Percentiles rank a stretch among this genome's conserved stretches.
Evolutionary conservation across 2,888 invertebrate species (phyloP).

Genomic region (Gandaritis pyraliata): DNA sequence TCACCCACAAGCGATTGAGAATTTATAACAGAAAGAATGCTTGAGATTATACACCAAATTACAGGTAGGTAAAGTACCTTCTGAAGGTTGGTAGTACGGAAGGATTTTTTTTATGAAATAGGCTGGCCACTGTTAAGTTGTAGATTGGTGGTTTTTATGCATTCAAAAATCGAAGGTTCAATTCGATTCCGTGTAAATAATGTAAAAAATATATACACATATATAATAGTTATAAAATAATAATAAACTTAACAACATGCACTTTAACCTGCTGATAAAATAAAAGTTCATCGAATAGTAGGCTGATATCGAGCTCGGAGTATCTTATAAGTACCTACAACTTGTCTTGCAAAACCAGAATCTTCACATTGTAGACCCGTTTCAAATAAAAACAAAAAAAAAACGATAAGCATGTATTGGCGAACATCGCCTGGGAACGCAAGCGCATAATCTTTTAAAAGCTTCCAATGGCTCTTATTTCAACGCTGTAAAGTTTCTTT

Average conservation of each 20-base stretch:
- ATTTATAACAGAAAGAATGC: slow-evolving; percentile 5
- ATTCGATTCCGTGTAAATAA: neutral
- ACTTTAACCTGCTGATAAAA: slow-evolving; percentile 28
- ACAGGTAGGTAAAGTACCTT: neutral
- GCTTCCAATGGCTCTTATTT: slow-evolving; percentile 58
- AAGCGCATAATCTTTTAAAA: slow-evolving; percentile 58
- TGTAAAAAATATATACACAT: neutral
- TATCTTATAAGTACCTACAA: slow-evolving; percentile 68
- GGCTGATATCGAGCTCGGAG: slow-evolving; percentile 58
- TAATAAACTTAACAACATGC: slow-evolving; percentile 19
- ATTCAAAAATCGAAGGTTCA: neutral
- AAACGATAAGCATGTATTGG: slow-evolving; percentile 56
- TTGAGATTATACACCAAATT: neutral
- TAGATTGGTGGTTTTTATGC: too few species aligned
- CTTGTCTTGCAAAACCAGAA: slow-evolving; percentile 82
- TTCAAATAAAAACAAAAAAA: slow-evolving; percentile 68
- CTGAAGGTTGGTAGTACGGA: neutral
- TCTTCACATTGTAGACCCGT: slow-evolving; percentile 79
- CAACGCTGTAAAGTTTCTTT: slow-evolving; percentile 57
- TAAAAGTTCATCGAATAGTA: slow-evolving; percentile 32
- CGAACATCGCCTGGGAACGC: slow-evolving; percentile 78
- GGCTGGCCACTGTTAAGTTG: too few species aligned
- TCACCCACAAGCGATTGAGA: slow-evolving; percentile 36
- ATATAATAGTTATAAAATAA: neutral
- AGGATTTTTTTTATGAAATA: neutral